A percentile compares a stretch with the other conserved stretches of the same genome.
These are phyloP conservation scores for Microcebus jonahi DNA, from an alignment of 2,113 vertebrate species.

Conservation along the genomic window DNA sequence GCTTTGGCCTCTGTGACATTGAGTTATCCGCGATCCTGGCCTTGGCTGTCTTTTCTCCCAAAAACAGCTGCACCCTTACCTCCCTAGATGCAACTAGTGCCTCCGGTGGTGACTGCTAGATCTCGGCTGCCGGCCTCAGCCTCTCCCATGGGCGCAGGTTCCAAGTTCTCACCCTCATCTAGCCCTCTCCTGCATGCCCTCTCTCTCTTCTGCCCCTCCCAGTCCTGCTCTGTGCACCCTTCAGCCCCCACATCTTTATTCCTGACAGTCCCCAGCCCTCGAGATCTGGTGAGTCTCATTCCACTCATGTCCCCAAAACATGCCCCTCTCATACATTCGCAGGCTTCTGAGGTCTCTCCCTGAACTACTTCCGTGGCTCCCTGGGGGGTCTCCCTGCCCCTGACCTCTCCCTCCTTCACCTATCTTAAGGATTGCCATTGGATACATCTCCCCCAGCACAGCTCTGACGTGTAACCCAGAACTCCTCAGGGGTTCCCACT, in stretches of 20 bases:
- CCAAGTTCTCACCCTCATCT: fast-evolving
- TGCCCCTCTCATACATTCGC: background rate
- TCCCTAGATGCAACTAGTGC: too few species aligned
- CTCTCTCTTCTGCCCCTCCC: fast-evolving
- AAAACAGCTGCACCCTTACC: background rate
- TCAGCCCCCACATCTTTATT: background rate
- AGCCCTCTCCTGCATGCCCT: fast-evolving
- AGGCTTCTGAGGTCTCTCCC: background rate
- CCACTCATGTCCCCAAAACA: too few species aligned
- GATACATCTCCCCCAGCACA: too few species aligned
- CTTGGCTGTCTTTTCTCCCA: background rate
- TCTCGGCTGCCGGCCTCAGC: background rate
- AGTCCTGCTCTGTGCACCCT: background rate
- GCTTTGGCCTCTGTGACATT: background rate
- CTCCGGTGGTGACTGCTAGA: background rate
- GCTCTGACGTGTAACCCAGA: background rate
- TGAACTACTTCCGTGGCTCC: background rate
- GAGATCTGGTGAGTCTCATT: background rate
- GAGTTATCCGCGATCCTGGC: background rate
- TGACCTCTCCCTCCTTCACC: background rate
- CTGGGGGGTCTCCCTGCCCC: background rate
- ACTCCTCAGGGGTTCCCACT: background rate
- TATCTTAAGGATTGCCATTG: background rate
- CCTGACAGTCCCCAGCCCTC: fast-evolving
- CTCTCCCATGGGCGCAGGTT: background rate